Evolutionary conservation across 2,797 vertebrate species (phyloP).

Genomic region (Scomberomorus guttatus): DNA sequence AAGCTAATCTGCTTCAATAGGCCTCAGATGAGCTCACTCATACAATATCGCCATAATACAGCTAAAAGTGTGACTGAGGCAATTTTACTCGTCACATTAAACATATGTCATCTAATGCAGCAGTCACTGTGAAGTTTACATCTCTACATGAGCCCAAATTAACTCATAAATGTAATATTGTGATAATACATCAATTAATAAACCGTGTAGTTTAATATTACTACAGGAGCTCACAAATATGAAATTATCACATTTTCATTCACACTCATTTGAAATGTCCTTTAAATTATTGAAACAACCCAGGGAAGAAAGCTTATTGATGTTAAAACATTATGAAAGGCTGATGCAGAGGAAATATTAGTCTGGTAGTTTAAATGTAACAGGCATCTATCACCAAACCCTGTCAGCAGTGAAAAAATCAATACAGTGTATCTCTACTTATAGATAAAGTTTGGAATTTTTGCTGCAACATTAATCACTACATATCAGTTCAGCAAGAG

Average conservation of each 20-base stretch:
- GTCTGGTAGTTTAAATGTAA: neutral
- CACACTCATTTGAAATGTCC: neutral
- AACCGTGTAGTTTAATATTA: neutral
- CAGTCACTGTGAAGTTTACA: neutral
- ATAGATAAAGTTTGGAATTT: neutral
- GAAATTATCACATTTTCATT: neutral
- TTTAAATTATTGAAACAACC: neutral
- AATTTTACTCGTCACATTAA: slow-evolving; percentile 25
- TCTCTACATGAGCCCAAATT: slow-evolving; percentile 13
- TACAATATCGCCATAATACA: neutral
- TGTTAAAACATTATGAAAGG: neutral
- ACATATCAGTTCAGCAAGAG: neutral
- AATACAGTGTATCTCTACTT: neutral
- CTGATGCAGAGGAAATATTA: neutral
- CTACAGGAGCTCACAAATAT: neutral
- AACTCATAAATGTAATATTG: neutral
- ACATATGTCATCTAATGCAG: slow-evolving; percentile 13
- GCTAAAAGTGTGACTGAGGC: slow-evolving; percentile 16
- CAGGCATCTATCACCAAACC: neutral
- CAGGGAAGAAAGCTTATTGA: neutral
- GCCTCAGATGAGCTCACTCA: slow-evolving; percentile 15
- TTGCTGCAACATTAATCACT: neutral
- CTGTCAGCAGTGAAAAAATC: neutral
- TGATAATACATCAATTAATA: slow-evolving; percentile 27
- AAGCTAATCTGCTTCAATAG: neutral